phyloP scores from a whole-genome alignment of 2,888 invertebrate species.

The Amphipoea oculea region DNA sequence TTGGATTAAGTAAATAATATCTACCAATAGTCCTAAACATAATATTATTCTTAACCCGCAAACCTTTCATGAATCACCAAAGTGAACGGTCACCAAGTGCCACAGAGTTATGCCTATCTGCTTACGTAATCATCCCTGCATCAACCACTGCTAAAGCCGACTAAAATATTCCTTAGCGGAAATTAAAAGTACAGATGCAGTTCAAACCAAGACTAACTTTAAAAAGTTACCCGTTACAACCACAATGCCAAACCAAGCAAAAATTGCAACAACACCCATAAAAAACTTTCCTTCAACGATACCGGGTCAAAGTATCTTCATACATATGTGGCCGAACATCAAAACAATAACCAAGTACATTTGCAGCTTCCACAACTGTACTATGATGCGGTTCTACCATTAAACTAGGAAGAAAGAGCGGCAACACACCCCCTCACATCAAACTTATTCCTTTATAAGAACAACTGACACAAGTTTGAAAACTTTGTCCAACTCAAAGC shows the following conservation, averaged over 20 bases:
- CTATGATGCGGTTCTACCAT: conserved; percentile 56
- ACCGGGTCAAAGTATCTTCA: conserved; percentile 28
- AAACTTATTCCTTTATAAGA: conserved; percentile 72
- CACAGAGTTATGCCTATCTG: too few species aligned
- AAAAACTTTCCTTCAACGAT: conserved; percentile 40
- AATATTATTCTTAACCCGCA: background rate
- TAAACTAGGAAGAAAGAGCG: conserved; percentile 70
- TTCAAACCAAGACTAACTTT: conserved; percentile 1
- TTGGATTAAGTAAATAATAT: background rate
- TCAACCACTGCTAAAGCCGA: background rate
- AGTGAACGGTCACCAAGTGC: background rate
- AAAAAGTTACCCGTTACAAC: conserved; percentile 20
- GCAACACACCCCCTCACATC: conserved; percentile 70
- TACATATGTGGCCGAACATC: conserved; percentile 38
- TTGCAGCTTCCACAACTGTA: conserved; percentile 28
- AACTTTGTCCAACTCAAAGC: conserved; percentile 69
- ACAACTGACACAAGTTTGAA: conserved; percentile 75
- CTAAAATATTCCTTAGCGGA: background rate
- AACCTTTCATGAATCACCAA: background rate
- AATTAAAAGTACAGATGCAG: background rate
- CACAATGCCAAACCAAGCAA: conserved; percentile 17
- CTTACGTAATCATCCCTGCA: background rate
- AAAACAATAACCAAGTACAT: conserved; percentile 47
- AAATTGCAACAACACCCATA: conserved; percentile 15
- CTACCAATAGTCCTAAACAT: background rate